Evolutionary conservation across 2,797 vertebrate species (phyloP), one percentile per base, ranked within the genome.

Genomic region (Siniperca undulata): DNA sequence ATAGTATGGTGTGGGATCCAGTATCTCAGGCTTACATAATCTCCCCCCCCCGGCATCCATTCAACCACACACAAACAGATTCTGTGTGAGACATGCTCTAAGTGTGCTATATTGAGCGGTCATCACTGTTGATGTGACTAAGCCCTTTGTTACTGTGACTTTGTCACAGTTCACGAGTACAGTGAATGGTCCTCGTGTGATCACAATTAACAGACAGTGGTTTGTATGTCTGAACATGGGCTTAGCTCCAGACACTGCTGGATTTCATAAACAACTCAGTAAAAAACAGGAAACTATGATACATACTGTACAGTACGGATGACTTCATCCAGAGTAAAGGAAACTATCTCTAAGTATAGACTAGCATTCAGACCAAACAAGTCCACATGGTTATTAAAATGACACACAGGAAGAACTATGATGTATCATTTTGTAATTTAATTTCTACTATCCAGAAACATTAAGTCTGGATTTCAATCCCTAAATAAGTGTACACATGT

Each of bases 231-330:
- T 87, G 85, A 73, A 38, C 78, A 60, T 30, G 40, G 84, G 72
- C 77, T 92, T 80, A 78, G 77, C 82, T 88, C 84, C 91, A 93
- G 92, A 94, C 89, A 65, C 50, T 50, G 85, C 76, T 7, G 16
- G 77, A 92, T 92, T 92, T 89, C 85, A 90, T 91, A 92, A 94
- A 94, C 92, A 93, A 85, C 83, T 61, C 53, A 12, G 80, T 24
- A 59, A 82, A 93, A 93, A 94, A 95, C 94, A 95, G 94, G 95
- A 96, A 95, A 87, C 88, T 72, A 71, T 79, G 87, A 91, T 83
- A 82, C 86, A 91, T 75, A 71, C 50, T 62, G 72, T 34, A 70
- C 48, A 80, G 38, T 44, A 74, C 46, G 34, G 59, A 84, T 85
- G 59, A 86, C 74, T 70, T 88, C 85, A 89, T 42, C 7, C 38